Evolutionary conservation across 2,888 invertebrate species (phyloP), one percentile per base, ranked within the genome.

Genomic region (Drepanosiphum platanoidis): DNA sequence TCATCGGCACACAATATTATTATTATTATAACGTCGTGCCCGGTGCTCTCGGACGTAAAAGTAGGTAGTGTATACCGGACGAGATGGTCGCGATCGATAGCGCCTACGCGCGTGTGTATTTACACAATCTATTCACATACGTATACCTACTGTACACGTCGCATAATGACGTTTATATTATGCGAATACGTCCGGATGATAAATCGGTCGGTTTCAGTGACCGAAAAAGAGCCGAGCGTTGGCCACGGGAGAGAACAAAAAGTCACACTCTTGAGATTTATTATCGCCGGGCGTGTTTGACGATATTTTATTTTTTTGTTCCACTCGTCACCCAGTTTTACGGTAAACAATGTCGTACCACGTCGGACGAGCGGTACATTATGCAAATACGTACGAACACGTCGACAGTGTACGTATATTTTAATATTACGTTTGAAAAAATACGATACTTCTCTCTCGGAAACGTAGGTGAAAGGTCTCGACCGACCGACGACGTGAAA

Each of bases 261-360:
- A 34, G n/a, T 15, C 27, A 15, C 36, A 75, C 34, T 32, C 75
- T 75, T 27, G 64, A 64, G 52, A 27, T 75, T 75, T 75, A 72
- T 18, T 27, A 32, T 52, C 52, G 52, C 52, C 22, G 52, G 46
- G 46, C 74, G 74, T 75, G 74, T 75, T 75, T 58, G n/a, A 34
- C n/a, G n/a, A n/a, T n/a, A n/a, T n/a, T n/a, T n/a, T n/a, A 11
- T 7, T 34, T 34, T 36, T 34, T 75, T 34, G n/a, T 64, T 64
- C 8, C 27, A 30, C 27, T 36, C 58, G n/a, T 75, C 75, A 75
- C 75, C 75, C 75, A 36, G 34, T 75, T 75, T 75, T n/a, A 22
- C 58, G 58, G 75, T 58, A 75, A 58, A 75, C 13, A 75, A n/a
- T n/a, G 7, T 27, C 18, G 18, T 27, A 27, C 34, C 34, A 32